These are phyloP conservation scores for Apotomis turbidana DNA, from an alignment of 2,888 invertebrate species.

Conservation along the genomic window DNA sequence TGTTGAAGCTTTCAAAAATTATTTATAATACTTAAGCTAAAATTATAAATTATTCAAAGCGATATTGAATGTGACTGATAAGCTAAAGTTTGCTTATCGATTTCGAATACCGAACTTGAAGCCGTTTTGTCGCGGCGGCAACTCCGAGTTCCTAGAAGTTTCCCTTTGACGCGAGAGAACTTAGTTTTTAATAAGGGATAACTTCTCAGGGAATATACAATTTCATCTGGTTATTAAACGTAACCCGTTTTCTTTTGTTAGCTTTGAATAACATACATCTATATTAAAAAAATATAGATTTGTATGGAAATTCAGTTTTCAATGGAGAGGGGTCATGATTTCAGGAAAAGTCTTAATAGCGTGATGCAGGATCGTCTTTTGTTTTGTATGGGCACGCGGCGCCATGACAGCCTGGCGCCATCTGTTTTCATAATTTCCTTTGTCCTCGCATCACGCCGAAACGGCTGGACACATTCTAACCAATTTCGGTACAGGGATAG, in stretches of 20 bases:
- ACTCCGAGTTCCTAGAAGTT: slow-evolving; percentile 14
- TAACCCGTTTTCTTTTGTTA: slow-evolving; percentile 1
- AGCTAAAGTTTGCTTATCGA: slow-evolving; percentile 14
- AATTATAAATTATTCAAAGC: not conserved
- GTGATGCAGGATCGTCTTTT: too few relatives aligned
- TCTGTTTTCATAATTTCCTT: too few relatives aligned
- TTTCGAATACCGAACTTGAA: slow-evolving; percentile 1
- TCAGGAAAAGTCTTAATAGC: too few relatives aligned
- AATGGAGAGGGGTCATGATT: too few relatives aligned
- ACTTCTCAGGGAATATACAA: slow-evolving; percentile 3
- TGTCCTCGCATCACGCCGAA: too few relatives aligned
- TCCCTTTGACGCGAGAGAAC: slow-evolving; percentile 18
- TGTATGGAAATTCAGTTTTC: too few relatives aligned
- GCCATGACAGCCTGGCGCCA: too few relatives aligned
- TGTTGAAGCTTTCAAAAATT: too few relatives aligned
- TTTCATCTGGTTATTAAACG: not conserved
- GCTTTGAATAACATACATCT: not conserved
- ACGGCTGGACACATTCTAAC: too few relatives aligned
- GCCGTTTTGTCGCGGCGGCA: slow-evolving; percentile 17
- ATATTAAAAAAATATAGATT: too few relatives aligned
- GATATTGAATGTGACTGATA: slow-evolving; percentile 8
- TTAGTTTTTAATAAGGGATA: slow-evolving; percentile 34
- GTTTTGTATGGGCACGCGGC: too few relatives aligned
- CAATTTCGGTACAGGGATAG: too few relatives aligned
- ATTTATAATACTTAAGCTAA: not conserved